Base-by-base conservation (phyloP, 2,888 invertebrate genomes). In the Ceratothoa steindachneri region DNA sequence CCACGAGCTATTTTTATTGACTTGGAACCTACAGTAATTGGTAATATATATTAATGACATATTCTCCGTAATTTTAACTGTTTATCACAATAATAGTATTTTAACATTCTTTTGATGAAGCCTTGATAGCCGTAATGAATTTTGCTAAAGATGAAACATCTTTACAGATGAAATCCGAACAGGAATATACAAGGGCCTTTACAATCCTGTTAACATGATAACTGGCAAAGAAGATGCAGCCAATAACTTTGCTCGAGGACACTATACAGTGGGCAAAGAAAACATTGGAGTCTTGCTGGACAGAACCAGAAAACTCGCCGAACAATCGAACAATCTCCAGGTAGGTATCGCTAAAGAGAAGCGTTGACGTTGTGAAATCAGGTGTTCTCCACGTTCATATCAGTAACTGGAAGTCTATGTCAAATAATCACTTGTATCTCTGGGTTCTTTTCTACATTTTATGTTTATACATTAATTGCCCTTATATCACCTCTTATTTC, bases 141-240 rank as follows among this genome's bases (percentile, higher is more conserved):
- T 2, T 51, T 51, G 19, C 19, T 1, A 3, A 51, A 51, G 19
- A 2, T 51, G 1, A 2, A n/a, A n/a, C 19, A n/a, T 2, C 52
- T 24, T 69, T 28, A 12, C 69, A 77, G 80, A 80, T 65, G 80
- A 80, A 66, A 73, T 80, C 24, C 65, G 74, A 9, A 80, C 80
- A 4, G 80, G 80, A 0, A 65, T 67, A 29, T 80, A 80, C 73
- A 73, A 73, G n/a, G 30, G 66, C 3, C 19, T 80, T 24, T 80
- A 75, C 70, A 70, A 75, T 31, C 80, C 80, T 0, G 19, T 19
- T 12, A 75, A 75, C 7, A 67, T 80, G 22, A 70, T 80, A 52
- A 80, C 80, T 1, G 80, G 80, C 0, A 77, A 77, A 60, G 80
- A 80, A 24, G 80, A 80, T 51, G 80, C 80, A 0, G 80, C 80